phyloP scores from a whole-genome alignment of 2,888 invertebrate species.

The Erebia aethiops region DNA sequence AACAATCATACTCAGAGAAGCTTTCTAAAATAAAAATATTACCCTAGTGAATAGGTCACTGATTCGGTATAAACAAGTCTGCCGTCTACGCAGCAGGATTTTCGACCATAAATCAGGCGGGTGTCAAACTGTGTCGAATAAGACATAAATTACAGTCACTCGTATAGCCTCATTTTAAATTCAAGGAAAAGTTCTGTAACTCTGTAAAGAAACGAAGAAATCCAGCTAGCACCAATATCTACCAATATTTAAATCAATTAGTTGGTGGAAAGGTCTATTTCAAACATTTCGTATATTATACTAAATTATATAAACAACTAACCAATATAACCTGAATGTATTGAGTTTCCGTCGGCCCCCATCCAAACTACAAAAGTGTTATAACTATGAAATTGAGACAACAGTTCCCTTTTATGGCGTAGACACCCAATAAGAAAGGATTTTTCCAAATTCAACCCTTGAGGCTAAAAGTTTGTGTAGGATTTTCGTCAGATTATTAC shows the following conservation, averaged over 20 bases:
- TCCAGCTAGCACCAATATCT: slow-evolving; percentile 4
- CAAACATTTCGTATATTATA: too few relatives aligned
- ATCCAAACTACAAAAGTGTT: not conserved
- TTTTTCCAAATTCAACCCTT: slow-evolving; percentile 1
- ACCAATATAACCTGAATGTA: too few relatives aligned
- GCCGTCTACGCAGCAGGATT: slow-evolving; percentile 45
- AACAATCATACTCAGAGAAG: not conserved
- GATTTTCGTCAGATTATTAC: not conserved
- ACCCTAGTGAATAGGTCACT: slow-evolving; percentile 28
- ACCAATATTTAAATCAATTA: slow-evolving; percentile 1
- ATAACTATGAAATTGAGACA: not conserved
- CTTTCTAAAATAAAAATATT: not conserved
- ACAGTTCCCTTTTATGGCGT: not conserved
- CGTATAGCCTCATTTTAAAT: slow-evolving; percentile 39
- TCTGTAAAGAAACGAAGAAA: slow-evolving; percentile 32
- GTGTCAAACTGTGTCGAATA: slow-evolving; percentile 66
- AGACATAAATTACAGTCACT: slow-evolving; percentile 63
- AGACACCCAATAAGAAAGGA: not conserved
- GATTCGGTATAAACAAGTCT: slow-evolving; percentile 43
- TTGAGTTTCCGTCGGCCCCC: not conserved
- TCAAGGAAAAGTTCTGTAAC: slow-evolving; percentile 40
- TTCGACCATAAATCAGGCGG: slow-evolving; percentile 63
- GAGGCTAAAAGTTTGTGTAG: not conserved
- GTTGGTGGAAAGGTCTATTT: too few relatives aligned
- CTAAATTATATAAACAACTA: too few relatives aligned